Conservation (phyloP, 1,140 invertebrate genomes). For the Adoxophyes honmai region DNA sequence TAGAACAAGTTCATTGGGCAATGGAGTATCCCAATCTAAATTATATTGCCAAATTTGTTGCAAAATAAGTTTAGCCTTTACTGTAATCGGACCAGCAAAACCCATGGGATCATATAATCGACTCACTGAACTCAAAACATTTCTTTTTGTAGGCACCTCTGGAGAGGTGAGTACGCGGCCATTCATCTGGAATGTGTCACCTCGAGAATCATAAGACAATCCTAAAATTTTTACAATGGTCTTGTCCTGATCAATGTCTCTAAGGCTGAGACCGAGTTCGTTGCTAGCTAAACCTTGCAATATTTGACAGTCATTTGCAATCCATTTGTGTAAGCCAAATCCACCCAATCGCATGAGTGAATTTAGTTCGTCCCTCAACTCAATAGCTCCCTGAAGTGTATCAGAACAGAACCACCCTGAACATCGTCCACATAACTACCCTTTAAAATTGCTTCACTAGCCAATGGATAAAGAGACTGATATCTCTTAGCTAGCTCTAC, state of each 20-base stretch:
- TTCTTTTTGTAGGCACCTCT: constrained; percentile 19
- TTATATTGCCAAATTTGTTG: constrained; percentile 30
- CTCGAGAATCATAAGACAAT: constrained; percentile 6
- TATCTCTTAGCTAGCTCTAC: constrained; percentile 12
- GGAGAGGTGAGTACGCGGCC: neutral
- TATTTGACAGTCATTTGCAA: constrained; percentile 15
- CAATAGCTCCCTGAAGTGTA: constrained; percentile 2
- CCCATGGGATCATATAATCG: constrained; percentile 36
- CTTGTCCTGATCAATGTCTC: constrained; percentile 13
- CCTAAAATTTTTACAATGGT: constrained; percentile 18
- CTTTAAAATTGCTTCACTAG: constrained; percentile 12
- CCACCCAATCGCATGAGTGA: neutral
- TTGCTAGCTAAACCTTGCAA: constrained; percentile 7
- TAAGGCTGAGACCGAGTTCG: neutral
- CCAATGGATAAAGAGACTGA: constrained; percentile 14
- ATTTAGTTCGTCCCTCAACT: constrained; percentile 10
- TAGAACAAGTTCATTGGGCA: constrained; percentile 1
- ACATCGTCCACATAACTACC: constrained; percentile 19
- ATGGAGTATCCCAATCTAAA: constrained; percentile 21
- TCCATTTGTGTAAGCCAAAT: constrained; percentile 23
- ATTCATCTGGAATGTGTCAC: constrained; percentile 16
- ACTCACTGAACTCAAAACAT: constrained; percentile 26
- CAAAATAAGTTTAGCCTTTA: constrained; percentile 30
- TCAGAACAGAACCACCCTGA: neutral
- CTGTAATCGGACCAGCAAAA: constrained; percentile 24